A percentile compares a stretch with the other conserved stretches of the same genome.
Conservation (phyloP, 2,797 vertebrate genomes). For the Myotis vivesi region DNA sequence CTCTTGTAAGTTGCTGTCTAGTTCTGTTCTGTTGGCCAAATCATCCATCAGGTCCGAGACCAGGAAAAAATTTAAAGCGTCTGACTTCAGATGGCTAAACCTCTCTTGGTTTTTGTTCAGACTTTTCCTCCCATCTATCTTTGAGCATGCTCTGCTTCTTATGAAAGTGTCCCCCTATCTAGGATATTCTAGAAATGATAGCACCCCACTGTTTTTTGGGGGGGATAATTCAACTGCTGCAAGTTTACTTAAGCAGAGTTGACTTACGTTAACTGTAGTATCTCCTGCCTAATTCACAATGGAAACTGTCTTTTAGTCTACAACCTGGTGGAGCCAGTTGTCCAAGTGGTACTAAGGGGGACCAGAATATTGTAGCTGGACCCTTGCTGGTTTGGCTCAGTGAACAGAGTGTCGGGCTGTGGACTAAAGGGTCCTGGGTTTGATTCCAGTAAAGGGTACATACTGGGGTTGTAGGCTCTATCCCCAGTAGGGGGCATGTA, state of each 20-base stretch:
- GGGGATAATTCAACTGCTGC: background rate
- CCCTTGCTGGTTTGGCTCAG: too few relatives aligned
- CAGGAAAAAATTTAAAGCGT: too few relatives aligned
- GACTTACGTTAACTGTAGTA: background rate
- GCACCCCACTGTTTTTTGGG: background rate
- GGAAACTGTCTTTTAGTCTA: background rate
- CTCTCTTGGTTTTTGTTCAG: background rate
- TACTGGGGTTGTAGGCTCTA: too few relatives aligned
- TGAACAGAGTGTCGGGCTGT: too few relatives aligned
- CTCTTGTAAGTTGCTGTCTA: background rate
- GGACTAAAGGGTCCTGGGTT: too few relatives aligned
- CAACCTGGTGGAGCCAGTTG: rapidly evolving
- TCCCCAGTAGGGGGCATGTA: too few relatives aligned
- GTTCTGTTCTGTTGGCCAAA: background rate
- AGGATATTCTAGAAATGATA: background rate
- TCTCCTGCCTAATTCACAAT: too few relatives aligned
- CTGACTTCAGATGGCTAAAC: background rate
- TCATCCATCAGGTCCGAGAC: background rate
- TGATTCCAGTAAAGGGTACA: too few relatives aligned
- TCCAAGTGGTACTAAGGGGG: too few relatives aligned
- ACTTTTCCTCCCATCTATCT: background rate
- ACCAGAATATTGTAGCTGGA: background rate
- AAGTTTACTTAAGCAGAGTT: background rate
- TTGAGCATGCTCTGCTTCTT: background rate
- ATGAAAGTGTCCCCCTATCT: background rate